Conservation (phyloP, 2,113 vertebrate genomes). For the Forbesichthys papilliferus region DNA sequence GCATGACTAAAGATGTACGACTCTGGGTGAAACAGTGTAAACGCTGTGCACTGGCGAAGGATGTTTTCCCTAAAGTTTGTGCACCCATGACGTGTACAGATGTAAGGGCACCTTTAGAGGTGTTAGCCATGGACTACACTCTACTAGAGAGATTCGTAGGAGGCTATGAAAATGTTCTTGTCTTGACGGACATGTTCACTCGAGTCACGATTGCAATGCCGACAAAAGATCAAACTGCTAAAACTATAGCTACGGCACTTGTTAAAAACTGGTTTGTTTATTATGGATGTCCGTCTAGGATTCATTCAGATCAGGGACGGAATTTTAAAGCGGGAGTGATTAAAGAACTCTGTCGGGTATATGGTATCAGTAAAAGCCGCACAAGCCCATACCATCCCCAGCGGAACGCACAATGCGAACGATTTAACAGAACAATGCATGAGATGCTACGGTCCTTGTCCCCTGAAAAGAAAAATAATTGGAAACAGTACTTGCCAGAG, state of each 20-base stretch:
- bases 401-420: too few relatives aligned
- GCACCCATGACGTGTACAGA: too few relatives aligned
- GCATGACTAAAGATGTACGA: too few relatives aligned
- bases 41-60: too few relatives aligned
- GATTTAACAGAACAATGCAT: too few relatives aligned
- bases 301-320: conserved; percentile 11
- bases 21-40: too few relatives aligned
- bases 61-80: too few relatives aligned
- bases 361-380: conserved; percentile 7
- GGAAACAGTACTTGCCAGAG: conserved; percentile 3
- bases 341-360: conserved; percentile 4
- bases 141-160: neutral
- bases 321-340: conserved; percentile 3
- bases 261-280: conserved; percentile 16
- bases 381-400: neutral
- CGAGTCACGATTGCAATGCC: conserved; percentile 22
- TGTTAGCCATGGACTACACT: too few relatives aligned
- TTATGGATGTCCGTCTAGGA: neutral
- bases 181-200: conserved; percentile 24
- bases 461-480: conserved; percentile 1
- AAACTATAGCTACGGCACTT: neutral
- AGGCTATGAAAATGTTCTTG: conserved; percentile 17
- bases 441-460: too few relatives aligned
- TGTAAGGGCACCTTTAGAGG: too few relatives aligned
- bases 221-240: conserved; percentile 8